Evolutionary conservation across 2,888 invertebrate genomes (phyloP), one percentile per base, ranked within the genome.

Genomic region (Platynereis dumerilii): DNA sequence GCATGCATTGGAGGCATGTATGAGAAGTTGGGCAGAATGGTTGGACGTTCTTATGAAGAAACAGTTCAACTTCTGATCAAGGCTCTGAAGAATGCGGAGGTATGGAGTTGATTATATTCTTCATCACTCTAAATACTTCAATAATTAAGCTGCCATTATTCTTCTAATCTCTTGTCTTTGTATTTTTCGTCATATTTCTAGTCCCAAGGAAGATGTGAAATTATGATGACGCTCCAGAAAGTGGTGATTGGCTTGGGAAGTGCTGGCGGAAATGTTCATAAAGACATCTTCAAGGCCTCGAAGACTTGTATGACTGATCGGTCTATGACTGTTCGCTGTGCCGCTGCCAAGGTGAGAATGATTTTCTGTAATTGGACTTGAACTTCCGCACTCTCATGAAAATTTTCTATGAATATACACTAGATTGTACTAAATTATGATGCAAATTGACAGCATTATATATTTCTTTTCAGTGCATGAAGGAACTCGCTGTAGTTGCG

Each of bases 41-140:
- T 97, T 91, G 99, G 98, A 0, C 88, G 98, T 70, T 95, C 96
- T 0, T 99, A 96, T 80, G 98, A 99, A 83, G 99, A 99, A 80
- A 98, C 98, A 0, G 93, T 98, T 34, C 91, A 92, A 75, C 92
- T 96, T 60, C 87, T 99, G 27, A 90, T 95, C 64, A 91, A 93
- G 76, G 94, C 94, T 1, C 86, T 99, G 66, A 90, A 93, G 78
- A 96, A 92, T 85, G 94, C 83, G 20, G 83, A 83, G 81, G 83
- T 83, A 66, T 67, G 71, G 44, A 66, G 12, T 12, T 34, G 34
- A n/a, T 20, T 2, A 60, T 34, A 34, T 34, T 34, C 7, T 34
- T 5, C 12, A 34, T 34, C 12, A 12, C 12, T 34, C 12, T 34
- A 34, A 12, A 34, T 7, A 7, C 34, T 34, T 34, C 34, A 34